phyloP scores from a whole-genome alignment of 2,888 invertebrate genomes.

The Calliopum simillimum region DNA sequence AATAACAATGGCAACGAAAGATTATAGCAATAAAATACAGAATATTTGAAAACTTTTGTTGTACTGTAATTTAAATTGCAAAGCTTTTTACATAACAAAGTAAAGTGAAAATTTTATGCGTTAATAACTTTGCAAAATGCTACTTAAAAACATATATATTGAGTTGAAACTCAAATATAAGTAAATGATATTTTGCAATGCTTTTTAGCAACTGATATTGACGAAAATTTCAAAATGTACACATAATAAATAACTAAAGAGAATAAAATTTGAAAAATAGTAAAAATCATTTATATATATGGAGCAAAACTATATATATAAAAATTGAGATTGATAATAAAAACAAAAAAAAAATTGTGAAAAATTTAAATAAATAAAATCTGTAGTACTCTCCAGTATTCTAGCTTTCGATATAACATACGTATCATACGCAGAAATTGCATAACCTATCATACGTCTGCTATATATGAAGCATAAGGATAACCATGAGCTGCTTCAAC shows the following conservation, averaged over 20 bases:
- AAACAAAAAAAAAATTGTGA: neutral
- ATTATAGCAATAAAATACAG: conserved; percentile 26
- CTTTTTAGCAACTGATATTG: conserved; percentile 16
- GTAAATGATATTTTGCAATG: conserved; percentile 12
- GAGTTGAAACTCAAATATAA: conserved; percentile 28
- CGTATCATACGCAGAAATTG: too few relatives aligned
- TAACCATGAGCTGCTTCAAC: neutral
- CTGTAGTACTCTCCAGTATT: too few relatives aligned
- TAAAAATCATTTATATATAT: neutral
- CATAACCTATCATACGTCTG: too few relatives aligned
- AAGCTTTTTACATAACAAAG: conserved; percentile 14
- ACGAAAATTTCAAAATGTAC: neutral
- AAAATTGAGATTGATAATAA: neutral
- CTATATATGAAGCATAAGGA: too few relatives aligned
- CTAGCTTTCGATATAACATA: too few relatives aligned
- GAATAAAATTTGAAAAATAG: too few relatives aligned
- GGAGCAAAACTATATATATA: conserved; percentile 2
- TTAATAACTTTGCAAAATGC: too few relatives aligned
- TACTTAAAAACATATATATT: conserved; percentile 39
- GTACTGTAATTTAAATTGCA: conserved; percentile 14
- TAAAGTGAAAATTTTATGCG: too few relatives aligned
- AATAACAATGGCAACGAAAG: conserved; percentile 34
- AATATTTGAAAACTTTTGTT: neutral
- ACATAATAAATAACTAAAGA: conserved; percentile 12
- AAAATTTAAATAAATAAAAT: neutral